Percentiles rank a stretch among this genome's conserved stretches.
Evolutionary conservation across 2,113 vertebrate genomes (phyloP).

Genomic region (Heptranchias perlo): DNA sequence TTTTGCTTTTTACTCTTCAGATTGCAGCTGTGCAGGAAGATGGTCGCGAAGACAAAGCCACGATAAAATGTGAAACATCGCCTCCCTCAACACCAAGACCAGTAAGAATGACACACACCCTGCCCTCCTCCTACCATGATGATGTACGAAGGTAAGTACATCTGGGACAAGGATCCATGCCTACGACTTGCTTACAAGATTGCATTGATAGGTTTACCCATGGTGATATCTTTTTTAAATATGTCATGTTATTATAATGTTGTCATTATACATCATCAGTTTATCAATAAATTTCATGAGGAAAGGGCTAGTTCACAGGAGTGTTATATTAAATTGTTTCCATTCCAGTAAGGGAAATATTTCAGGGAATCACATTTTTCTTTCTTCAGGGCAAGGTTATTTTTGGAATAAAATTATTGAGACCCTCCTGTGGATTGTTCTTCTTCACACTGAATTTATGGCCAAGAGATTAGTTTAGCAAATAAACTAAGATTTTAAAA

Average conservation of each 20-base stretch:
- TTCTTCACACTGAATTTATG: not conserved
- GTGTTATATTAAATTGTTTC: not conserved
- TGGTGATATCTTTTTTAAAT: not conserved
- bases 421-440: not conserved
- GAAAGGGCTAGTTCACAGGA: not conserved
- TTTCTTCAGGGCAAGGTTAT: not conserved
- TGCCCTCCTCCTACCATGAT: slow-evolving; percentile 93
- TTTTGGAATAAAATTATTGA: not conserved
- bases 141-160: slow-evolving; percentile 76
- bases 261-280: not conserved
- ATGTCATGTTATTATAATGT: too few relatives aligned
- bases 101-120: slow-evolving; percentile 90
- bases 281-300: slow-evolving; percentile 3
- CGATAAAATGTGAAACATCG: slow-evolving; percentile 97
- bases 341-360: not conserved
- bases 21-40: slow-evolving; percentile 95
- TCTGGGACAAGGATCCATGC: not conserved
- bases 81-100: slow-evolving; percentile 88
- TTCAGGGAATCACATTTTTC: not conserved
- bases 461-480: not conserved
- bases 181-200: not conserved
- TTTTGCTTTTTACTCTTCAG: slow-evolving; percentile 50
- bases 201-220: not conserved
- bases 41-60: slow-evolving; percentile 92
- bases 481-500: not conserved